These are phyloP conservation scores for Megalonaias nervosa DNA, from an alignment of 1,140 invertebrate genomes.

Conservation along the genomic window DNA sequence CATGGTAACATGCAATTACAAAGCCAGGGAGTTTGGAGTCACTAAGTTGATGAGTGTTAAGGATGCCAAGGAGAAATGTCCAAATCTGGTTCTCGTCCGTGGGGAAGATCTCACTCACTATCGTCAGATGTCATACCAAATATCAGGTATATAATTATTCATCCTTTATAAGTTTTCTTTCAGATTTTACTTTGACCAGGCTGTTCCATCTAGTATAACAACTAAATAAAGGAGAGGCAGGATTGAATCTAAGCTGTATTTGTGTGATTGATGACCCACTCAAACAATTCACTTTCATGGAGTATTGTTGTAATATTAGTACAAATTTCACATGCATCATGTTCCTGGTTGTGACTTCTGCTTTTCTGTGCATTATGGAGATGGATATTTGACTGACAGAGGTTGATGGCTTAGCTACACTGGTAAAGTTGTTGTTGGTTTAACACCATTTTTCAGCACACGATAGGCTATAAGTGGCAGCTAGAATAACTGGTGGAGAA, in stretches of 20 bases:
- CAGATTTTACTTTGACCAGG: not conserved
- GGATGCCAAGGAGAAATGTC: slow-evolving; percentile 60
- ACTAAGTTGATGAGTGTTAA: slow-evolving; percentile 55
- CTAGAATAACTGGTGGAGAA: too few relatives aligned
- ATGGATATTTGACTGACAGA: too few relatives aligned
- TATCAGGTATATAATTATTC: slow-evolving; percentile 46
- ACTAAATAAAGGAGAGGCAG: not conserved
- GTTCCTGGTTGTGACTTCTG: too few relatives aligned
- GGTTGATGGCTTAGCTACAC: too few relatives aligned
- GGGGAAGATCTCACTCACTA: slow-evolving; percentile 64
- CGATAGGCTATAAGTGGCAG: too few relatives aligned
- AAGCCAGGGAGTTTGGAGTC: slow-evolving; percentile 51
- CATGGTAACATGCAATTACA: slow-evolving; percentile 61
- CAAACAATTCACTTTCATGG: not conserved
- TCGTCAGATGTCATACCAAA: slow-evolving; percentile 62
- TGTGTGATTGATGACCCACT: not conserved
- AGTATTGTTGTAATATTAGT: not conserved
- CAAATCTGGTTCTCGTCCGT: slow-evolving; percentile 54
- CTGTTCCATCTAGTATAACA: not conserved
- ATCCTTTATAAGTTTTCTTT: too few relatives aligned
- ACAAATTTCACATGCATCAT: too few relatives aligned
- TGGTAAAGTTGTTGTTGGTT: too few relatives aligned
- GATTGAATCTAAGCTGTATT: not conserved
- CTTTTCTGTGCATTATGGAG: too few relatives aligned
- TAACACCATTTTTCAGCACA: too few relatives aligned